phyloP scores from a whole-genome alignment of 1,140 invertebrate genomes.

The Drosophila repletoides region DNA sequence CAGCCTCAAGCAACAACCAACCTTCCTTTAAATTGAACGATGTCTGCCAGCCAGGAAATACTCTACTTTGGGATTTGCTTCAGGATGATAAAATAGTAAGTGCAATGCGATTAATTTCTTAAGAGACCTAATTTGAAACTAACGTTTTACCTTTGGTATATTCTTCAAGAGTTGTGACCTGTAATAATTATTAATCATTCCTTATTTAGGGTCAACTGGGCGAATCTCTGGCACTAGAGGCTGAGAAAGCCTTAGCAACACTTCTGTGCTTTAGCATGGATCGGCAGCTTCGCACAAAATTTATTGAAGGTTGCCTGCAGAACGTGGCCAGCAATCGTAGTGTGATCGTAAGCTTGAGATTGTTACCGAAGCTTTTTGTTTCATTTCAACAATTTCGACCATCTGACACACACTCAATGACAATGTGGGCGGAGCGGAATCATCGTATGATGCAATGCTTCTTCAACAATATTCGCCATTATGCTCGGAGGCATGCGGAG shows the following conservation, averaged over 20 bases:
- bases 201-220: conserved; percentile 88
- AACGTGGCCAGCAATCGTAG: conserved; percentile 94
- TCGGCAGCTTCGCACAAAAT: conserved; percentile 94
- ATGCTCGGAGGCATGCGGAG: conserved; percentile 81
- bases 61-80: conserved; percentile 95
- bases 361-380: conserved; percentile 94
- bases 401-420: conserved; percentile 91
- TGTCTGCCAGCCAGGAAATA: conserved; percentile 94
- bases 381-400: conserved; percentile 95
- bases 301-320: conserved; percentile 96
- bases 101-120: conserved; percentile 39
- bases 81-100: conserved; percentile 95
- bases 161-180: too few species aligned
- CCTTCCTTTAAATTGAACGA: conserved; percentile 88
- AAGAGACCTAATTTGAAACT: too few species aligned
- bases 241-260: conserved; percentile 94
- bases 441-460: conserved; percentile 96
- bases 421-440: conserved; percentile 94
- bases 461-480: conserved; percentile 91
- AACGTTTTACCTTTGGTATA: too few species aligned
- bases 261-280: conserved; percentile 95
- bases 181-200: too few species aligned
- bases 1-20: conserved; percentile 59
- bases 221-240: conserved; percentile 93
- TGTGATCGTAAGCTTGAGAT: conserved; percentile 92